Percentiles rank a stretch among this genome's conserved stretches.
Evolutionary conservation across 2,113 vertebrate genomes (phyloP).

Genomic region (Lagenorhynchus albirostris): DNA sequence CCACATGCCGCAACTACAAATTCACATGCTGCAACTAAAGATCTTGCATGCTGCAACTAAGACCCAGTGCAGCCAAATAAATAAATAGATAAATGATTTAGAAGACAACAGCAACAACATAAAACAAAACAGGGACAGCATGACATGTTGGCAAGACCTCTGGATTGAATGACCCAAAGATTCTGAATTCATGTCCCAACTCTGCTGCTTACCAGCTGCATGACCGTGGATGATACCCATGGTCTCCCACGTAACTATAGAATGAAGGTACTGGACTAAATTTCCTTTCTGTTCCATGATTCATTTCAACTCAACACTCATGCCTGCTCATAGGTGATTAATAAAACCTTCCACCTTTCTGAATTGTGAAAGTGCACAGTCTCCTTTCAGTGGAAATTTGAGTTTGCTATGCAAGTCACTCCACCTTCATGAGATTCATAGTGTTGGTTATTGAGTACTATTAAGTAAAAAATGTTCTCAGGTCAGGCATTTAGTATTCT

Average conservation of each 20-base stretch:
- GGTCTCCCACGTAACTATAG: background rate
- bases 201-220: background rate
- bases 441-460: background rate
- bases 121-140: background rate
- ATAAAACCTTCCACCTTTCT: background rate
- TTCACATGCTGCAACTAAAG: no score
- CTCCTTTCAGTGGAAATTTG: background rate
- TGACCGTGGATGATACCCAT: background rate
- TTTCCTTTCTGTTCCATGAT: background rate
- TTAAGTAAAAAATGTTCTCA: background rate
- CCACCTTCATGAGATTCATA: background rate
- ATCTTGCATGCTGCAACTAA: no score
- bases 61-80: no score
- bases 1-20: no score
- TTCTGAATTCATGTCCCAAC: background rate
- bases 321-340: background rate
- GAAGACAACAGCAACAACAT: no score
- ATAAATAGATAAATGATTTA: no score
- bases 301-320: background rate
- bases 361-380: background rate
- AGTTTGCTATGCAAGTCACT: background rate
- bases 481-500: background rate
- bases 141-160: background rate
- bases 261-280: background rate
- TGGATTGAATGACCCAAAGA: background rate